A percentile compares a stretch with the other conserved stretches of the same genome.
These are phyloP conservation scores for Cottus gobio DNA, from an alignment of 2,113 vertebrate species.

Conservation along the genomic window DNA sequence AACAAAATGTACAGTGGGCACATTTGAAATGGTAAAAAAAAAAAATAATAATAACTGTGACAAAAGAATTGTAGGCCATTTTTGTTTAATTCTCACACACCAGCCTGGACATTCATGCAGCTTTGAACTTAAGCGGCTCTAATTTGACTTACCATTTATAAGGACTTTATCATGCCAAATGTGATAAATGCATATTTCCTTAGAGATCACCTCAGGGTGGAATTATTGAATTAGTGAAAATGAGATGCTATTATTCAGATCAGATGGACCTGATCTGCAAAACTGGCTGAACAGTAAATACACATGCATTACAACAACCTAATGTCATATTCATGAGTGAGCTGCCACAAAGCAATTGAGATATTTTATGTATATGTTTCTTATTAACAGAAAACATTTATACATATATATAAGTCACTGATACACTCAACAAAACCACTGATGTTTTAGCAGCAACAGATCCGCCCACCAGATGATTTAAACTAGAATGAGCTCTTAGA, in stretches of 20 bases:
- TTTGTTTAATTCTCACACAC: background rate
- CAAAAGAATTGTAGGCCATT: background rate
- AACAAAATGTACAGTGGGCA: background rate
- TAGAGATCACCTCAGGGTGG: background rate
- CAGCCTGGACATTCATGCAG: background rate
- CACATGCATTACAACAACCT: background rate
- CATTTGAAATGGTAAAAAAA: background rate
- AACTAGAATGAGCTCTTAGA: background rate
- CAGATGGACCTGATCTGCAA: background rate
- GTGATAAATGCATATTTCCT: background rate
- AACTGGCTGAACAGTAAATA: constrained; percentile 2
- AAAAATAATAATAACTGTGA: too few relatives aligned
- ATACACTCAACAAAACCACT: background rate
- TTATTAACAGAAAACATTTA: background rate
- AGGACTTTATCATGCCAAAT: background rate
- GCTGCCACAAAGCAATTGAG: background rate
- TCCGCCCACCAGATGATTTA: background rate
- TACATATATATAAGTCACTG: background rate
- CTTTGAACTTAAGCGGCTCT: background rate
- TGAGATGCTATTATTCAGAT: constrained; percentile 6
- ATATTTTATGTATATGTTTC: background rate
- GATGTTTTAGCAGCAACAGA: background rate
- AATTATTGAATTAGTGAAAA: background rate
- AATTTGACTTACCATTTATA: background rate
- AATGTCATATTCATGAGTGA: background rate